These are phyloP conservation scores for Orthonevra nobilis DNA, from an alignment of 2,888 invertebrate genomes.

Conservation along the genomic window DNA sequence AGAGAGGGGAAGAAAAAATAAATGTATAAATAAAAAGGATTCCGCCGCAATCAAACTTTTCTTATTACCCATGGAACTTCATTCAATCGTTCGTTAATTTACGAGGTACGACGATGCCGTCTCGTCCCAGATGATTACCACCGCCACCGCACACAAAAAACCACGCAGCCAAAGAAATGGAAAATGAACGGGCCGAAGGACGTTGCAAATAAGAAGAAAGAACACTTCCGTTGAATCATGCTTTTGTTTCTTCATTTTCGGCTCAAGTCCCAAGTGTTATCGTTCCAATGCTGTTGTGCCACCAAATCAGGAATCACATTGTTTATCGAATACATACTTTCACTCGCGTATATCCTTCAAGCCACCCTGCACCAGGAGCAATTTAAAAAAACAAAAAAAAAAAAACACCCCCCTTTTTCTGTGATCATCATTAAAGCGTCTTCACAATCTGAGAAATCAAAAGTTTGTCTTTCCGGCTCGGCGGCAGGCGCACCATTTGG, in stretches of 20 bases:
- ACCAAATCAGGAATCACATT: constrained; percentile 65
- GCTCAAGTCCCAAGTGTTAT: constrained; percentile 63
- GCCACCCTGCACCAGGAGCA: neutral
- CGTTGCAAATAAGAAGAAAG: neutral
- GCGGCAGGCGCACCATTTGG: neutral
- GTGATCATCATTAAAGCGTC: constrained; percentile 66
- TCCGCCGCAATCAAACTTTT: constrained; percentile 70
- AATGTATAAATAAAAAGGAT: constrained; percentile 44
- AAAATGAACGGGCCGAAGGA: constrained; percentile 12
- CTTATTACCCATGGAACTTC: constrained; percentile 71
- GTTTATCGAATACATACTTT: no score
- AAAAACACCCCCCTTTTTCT: neutral
- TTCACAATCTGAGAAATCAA: constrained; percentile 69
- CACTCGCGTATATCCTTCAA: constrained; percentile 51
- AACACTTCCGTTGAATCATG: constrained; percentile 13
- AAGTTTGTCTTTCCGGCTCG: constrained; percentile 58
- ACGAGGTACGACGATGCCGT: constrained; percentile 60
- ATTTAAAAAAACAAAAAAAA: constrained; percentile 21
- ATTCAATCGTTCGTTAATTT: constrained; percentile 70
- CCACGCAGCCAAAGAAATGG: constrained; percentile 46
- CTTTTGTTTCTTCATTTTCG: constrained; percentile 65
- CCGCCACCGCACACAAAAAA: neutral
- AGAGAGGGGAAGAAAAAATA: constrained; percentile 1
- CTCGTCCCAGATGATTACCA: constrained; percentile 69
- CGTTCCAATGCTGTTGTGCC: constrained; percentile 27